Evolutionary conservation across 1,140 invertebrate genomes (phyloP), one percentile per base, ranked within the genome.

Genomic region (Stratiolaelaps scimitus): DNA sequence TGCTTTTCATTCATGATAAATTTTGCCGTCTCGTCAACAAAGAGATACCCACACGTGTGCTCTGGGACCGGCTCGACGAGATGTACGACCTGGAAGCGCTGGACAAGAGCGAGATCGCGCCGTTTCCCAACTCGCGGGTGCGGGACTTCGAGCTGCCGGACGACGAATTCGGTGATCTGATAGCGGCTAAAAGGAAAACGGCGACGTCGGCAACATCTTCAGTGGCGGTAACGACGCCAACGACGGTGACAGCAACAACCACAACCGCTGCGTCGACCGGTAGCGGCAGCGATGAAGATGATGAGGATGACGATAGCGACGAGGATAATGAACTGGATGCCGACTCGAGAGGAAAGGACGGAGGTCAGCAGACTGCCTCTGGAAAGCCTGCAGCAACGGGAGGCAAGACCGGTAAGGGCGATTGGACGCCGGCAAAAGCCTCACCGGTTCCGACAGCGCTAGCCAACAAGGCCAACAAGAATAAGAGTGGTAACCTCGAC

Each of bases 1-100:
- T 60, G 53, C 53, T 60, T 26, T 60, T 60, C 53, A 26, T 60
- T n/a, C 53, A 60, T 10, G 53, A 60, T 23, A 60, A 60, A 60
- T 60, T 60, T 26, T 60, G 53, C 26, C 53, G 53, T 23, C 53
- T 60, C 15, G 53, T 34, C 4, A 60, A 60, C 23, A 26, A 60
- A 60, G 53, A 60, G 17, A 34, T 60, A 2, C 15, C 13, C 2
- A 29, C 53, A 13, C 26, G 34, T 17, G 53, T 60, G 2, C 53
- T 60, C 23, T 60, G 53, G 53, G 53, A 60, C 23, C 53, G 53
- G 26, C 53, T 60, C 2, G 53, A 60, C 17, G 53, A 60, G 10
- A 17, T 60, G 53, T 60, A 34, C 15, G 53, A 60, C 26, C 53
- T 60, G 1, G 53, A 60, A 26, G 53, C 53, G 53, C 53, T 60